Evolutionary conservation across 2,888 invertebrate genomes (phyloP), one percentile per base, ranked within the genome.

Genomic region (Stenodera caucasica): DNA sequence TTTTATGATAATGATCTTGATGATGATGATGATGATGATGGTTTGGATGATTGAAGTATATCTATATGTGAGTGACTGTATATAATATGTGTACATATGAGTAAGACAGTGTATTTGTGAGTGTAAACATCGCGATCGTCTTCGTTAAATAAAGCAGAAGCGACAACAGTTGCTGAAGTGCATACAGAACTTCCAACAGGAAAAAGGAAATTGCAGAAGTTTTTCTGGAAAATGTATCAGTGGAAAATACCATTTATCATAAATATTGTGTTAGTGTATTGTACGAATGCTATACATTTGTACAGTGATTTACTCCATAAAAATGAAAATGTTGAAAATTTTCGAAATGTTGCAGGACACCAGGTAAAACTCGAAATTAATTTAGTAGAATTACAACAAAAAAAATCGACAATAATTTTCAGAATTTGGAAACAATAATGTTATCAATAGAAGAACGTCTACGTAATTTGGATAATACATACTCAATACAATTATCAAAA

Each of bases 261-360:
- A 5, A 40, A 18, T 18, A 40, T 40, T 21, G 40, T 21, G 40
- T 11, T 40, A 18, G 9, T 40, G 40, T 40, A 18, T 40, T 40
- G 15, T 18, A 40, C 37, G 0, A 18, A 40, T 40, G 37, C 37
- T 40, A n/a, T n/a, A n/a, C n/a, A n/a, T n/a, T n/a, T n/a, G n/a
- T n/a, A n/a, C n/a, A n/a, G 26, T 26, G 26, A 26, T 4, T 26
- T 26, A 15, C 0, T 4, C 8, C 15, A 14, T 8, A 11, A 11
- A 18, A 40, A 37, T 37, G 8, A 37, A 7, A 37, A 8, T 37
- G 8, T 8, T 15, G 15, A 68, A 40, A 71, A 63, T 51, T 74
- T 77, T 77, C 83, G 71, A 81, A 83, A 74, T 79, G 83, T 75
- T 79, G 80, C 67, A 80, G 83, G 78, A 75, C 83, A 75, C 82